A percentile compares a stretch with the other conserved stretches of the same genome.
Evolutionary conservation across 2,797 vertebrate genomes (phyloP).

Genomic region (Agapornis canus): DNA sequence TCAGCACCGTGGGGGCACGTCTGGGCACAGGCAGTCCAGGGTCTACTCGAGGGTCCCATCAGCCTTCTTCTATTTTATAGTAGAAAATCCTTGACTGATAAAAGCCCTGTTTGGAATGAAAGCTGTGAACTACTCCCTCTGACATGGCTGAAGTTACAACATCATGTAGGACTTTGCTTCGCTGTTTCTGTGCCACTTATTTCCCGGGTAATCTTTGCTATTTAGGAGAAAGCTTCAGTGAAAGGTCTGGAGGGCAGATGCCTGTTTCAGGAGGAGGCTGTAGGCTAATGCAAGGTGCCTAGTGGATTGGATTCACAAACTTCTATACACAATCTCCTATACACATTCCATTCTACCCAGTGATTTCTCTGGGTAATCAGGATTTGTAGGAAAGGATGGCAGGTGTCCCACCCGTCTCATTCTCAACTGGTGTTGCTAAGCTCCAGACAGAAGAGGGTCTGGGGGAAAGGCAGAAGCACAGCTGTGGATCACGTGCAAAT

Average conservation of each 20-base stretch:
- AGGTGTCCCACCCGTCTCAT: background rate
- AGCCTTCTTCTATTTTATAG: background rate
- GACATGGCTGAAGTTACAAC: background rate
- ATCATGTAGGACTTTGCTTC: background rate
- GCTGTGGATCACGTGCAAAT: background rate
- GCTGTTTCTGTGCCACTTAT: background rate
- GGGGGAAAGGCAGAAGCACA: background rate
- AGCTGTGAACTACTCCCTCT: background rate
- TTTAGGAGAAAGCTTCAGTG: background rate
- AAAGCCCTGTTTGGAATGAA: background rate
- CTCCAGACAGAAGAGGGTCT: background rate
- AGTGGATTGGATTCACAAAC: fast-evolving
- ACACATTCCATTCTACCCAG: fast-evolving
- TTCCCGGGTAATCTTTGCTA: background rate
- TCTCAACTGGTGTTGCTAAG: background rate
- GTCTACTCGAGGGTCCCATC: background rate
- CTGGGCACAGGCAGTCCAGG: background rate
- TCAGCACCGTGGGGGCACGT: background rate
- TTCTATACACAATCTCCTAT: too few relatives aligned
- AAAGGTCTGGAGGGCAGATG: background rate
- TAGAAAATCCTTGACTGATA: background rate
- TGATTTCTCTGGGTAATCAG: background rate
- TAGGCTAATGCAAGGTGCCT: too few relatives aligned
- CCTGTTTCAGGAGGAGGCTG: background rate
- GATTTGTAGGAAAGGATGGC: background rate